Base-by-base conservation (phyloP, 1,140 invertebrate species). In the Ceratoteleas bidentatus region DNA sequence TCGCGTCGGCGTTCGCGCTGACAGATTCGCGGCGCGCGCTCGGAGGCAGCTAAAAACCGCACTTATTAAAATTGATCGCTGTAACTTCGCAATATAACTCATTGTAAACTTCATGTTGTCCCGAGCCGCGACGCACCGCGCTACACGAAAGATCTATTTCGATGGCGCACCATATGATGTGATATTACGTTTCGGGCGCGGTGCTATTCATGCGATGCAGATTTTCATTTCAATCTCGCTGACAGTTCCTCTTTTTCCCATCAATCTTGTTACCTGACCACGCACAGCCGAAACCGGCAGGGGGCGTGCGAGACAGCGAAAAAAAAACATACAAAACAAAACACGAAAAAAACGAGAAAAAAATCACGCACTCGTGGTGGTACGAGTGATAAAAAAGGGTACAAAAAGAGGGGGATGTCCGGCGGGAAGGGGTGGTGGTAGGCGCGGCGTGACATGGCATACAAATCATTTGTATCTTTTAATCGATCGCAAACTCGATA, bases 391-490 rank as follows among this genome's bases (percentile, higher is more conserved):
- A 62, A 56, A 66, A 56, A 60, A 58, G 40, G 50, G 8, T n/a
- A n/a, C n/a, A 16, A 32, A 58, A 52, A 58, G 60, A 60, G 34
- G 64, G 66, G 64, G 38, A 52, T 6, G 14, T 13, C 45, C 6
- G 13, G 3, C 10, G 34, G 16, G 16, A 68, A 74, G 40, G 16
- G 43, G 50, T 40, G 34, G 53, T 38, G 43, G 50, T 40, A 34
- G 53, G 32, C 0, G 0, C 47, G n/a, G 52, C 50, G 69, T 73
- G 68, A 78, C 47, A 69, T 74, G 56, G 70, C 64, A 70, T 75
- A 83, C 80, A 78, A 83, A 83, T 83, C 69, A 82, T 77, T 82
- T 74, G 57, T 78, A 83, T 83, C 74, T 83, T 83, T 78, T 78
- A 78, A 83, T 82, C 80, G 68, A 82, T 82, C 74, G 74, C 61